Percentiles rank a stretch among this genome's conserved stretches.
Evolutionary conservation across 1,140 invertebrate genomes (phyloP).

Genomic region (Temnothorax longispinosus): DNA sequence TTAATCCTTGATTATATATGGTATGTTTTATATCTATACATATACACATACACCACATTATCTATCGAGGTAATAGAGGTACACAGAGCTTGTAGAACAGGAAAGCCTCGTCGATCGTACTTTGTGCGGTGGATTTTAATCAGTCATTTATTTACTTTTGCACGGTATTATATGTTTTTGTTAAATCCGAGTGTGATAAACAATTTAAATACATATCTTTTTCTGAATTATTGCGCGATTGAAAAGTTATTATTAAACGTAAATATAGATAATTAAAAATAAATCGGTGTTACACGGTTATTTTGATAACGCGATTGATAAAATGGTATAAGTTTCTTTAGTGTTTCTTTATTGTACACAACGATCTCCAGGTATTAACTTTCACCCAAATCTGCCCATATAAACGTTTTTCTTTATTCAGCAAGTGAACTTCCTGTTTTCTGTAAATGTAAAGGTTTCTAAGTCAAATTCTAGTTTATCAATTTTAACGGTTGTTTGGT

Average conservation of each 20-base stretch:
- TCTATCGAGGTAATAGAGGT: not conserved
- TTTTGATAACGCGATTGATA: not conserved
- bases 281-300: not conserved
- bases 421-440: not conserved
- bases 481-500: not conserved
- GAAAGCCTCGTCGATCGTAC: not conserved
- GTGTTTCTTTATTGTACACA: not conserved
- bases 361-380: not conserved
- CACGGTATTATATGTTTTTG: not conserved
- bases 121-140: not conserved
- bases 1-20: conserved; percentile 20
- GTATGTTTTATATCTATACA: not conserved
- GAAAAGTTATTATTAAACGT: not conserved
- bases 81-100: not conserved
- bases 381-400: not conserved
- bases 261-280: not conserved
- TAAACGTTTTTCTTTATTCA: not conserved
- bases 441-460: not conserved
- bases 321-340: not conserved
- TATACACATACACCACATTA: not conserved
- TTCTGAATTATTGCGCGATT: not conserved
- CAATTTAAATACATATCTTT: not conserved
- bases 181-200: not conserved
- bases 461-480: not conserved
- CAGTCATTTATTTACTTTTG: not conserved